These are phyloP conservation scores for Nemapogon koenigi DNA, from an alignment of 2,888 invertebrate species.

Conservation along the genomic window DNA sequence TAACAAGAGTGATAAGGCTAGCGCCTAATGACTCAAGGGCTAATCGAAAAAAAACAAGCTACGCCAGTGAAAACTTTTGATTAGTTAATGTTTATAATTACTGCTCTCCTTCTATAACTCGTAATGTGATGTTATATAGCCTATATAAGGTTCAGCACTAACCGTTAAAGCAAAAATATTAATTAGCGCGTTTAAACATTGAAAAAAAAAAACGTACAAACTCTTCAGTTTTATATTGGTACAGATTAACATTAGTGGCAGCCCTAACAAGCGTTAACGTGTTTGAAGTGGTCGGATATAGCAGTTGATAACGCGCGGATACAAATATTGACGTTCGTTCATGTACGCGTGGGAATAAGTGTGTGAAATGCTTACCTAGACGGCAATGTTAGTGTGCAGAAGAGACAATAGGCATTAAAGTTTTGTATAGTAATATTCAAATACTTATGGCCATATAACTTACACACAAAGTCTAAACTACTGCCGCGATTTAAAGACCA, in stretches of 20 bases:
- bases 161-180: neutral
- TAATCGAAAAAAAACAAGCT: too few species aligned
- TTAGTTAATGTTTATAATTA: too few species aligned
- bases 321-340: conserved; percentile 18
- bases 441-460: too few species aligned
- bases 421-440: too few species aligned
- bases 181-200: neutral
- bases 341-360: conserved; percentile 18
- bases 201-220: neutral
- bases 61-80: too few species aligned
- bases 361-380: neutral
- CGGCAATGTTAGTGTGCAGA: too few species aligned
- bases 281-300: conserved; percentile 9
- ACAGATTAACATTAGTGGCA: neutral
- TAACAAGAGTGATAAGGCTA: too few species aligned
- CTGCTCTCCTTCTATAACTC: too few species aligned
- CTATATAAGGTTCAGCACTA: neutral
- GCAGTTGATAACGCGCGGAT: conserved; percentile 12
- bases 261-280: conserved; percentile 1
- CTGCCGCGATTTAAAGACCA: too few species aligned
- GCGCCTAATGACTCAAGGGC: too few species aligned
- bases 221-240: neutral
- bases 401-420: too few species aligned
- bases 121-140: neutral
- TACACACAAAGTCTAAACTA: too few species aligned